These are phyloP conservation scores for Pandion haliaetus DNA, from an alignment of 2,113 vertebrate genomes.

Conservation along the genomic window DNA sequence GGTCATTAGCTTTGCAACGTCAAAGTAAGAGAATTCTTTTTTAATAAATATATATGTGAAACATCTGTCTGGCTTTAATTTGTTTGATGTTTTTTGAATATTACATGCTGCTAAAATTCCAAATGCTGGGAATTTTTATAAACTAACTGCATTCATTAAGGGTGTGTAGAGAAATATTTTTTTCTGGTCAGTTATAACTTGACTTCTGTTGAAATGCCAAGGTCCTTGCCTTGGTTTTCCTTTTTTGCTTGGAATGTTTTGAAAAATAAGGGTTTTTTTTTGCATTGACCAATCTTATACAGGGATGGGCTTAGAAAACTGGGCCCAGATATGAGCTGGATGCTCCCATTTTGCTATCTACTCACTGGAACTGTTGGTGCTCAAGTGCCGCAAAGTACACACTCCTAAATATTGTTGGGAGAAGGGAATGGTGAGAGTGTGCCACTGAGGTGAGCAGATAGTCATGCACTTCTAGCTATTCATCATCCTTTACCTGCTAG, in stretches of 20 bases:
- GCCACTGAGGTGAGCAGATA: neutral
- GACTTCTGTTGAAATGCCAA: neutral
- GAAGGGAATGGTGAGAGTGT: neutral
- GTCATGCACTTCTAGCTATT: neutral
- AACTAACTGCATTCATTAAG: neutral
- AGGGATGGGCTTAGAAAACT: neutral
- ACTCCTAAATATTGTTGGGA: neutral
- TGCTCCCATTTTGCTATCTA: neutral
- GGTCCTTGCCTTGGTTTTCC: neutral
- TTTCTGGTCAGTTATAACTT: neutral
- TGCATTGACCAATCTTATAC: neutral
- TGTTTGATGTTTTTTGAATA: neutral
- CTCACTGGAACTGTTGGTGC: neutral
- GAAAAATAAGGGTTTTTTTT: neutral
- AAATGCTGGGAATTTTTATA: neutral
- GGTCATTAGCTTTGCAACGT: neutral
- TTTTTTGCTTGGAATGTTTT: neutral
- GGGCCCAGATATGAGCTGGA: neutral
- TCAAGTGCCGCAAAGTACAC: neutral
- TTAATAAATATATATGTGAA: neutral
- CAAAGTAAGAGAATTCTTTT: neutral
- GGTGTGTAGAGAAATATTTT: neutral
- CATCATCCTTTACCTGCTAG: neutral
- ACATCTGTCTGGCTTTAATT: neutral
- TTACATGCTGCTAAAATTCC: neutral